phyloP scores from a whole-genome alignment of 1,140 invertebrate species.

The Andrena cerasifolii region DNA sequence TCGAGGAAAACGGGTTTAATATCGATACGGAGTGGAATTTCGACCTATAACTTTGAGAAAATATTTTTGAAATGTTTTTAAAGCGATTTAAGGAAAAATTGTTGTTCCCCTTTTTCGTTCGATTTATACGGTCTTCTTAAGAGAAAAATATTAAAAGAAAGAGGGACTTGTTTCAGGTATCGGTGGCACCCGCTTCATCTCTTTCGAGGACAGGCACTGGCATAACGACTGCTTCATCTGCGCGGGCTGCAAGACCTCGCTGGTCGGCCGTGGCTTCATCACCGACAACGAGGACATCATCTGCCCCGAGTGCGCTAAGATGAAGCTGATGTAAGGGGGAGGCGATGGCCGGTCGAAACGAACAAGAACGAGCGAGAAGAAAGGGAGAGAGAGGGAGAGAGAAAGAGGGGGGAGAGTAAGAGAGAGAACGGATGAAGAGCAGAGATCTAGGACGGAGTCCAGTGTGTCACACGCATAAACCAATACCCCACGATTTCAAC shows the following conservation, averaged over 20 bases:
- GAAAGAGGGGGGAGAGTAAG: constrained; percentile 34
- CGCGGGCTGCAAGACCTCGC: constrained; percentile 95
- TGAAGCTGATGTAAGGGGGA: constrained; percentile 91
- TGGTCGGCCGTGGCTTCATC: constrained; percentile 99
- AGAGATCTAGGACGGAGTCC: background rate
- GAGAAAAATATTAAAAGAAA: no score
- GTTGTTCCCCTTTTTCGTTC: no score
- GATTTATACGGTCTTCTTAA: no score
- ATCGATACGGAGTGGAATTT: no score
- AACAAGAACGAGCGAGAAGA: constrained; percentile 24
- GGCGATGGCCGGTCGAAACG: constrained; percentile 19
- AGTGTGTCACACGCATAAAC: background rate
- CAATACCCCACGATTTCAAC: constrained; percentile 23
- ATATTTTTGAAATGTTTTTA: no score
- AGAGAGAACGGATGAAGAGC: constrained; percentile 6
- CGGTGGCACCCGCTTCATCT: constrained; percentile 99
- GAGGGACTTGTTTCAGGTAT: constrained; percentile 89
- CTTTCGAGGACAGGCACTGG: constrained; percentile 99
- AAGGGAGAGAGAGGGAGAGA: no score
- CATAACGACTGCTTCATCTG: constrained; percentile 99
- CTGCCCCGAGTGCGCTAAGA: constrained; percentile 99
- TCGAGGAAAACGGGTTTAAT: no score
- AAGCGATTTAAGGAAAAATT: no score
- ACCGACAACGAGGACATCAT: constrained; percentile 98
- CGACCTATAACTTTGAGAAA: no score